Evolutionary conservation across 2,113 vertebrate genomes (phyloP).

Genomic region (Mugil cephalus): DNA sequence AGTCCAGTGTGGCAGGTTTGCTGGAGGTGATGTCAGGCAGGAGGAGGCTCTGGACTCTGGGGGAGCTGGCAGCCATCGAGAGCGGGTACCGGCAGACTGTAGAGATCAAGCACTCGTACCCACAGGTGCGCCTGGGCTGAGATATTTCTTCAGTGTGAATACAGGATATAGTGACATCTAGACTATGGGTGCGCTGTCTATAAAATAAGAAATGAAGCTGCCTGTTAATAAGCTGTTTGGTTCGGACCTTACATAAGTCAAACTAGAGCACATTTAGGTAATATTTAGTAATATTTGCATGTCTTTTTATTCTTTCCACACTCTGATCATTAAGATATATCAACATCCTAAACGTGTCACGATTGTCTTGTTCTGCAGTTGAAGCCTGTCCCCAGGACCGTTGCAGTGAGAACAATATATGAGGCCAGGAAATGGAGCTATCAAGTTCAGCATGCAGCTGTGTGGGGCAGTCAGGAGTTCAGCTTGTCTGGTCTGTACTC

Average conservation of each 20-base stretch:
- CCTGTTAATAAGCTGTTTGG: too few species aligned
- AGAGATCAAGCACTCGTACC: conserved; percentile 83
- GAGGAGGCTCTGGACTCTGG: conserved; percentile 69
- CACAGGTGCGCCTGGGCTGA: conserved; percentile 78
- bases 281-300: neutral
- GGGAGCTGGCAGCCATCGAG: conserved; percentile 69
- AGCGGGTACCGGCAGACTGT: conserved; percentile 73
- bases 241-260: too few species aligned
- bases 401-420: conserved; percentile 73
- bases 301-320: neutral
- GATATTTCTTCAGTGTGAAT: neutral
- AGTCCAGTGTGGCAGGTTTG: conserved; percentile 68
- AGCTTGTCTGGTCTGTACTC: conserved; percentile 75
- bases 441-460: conserved; percentile 73
- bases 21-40: conserved; percentile 78
- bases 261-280: too few species aligned
- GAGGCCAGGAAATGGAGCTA: conserved; percentile 71
- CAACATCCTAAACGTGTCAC: neutral
- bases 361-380: conserved; percentile 69
- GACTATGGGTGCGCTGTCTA: too few species aligned
- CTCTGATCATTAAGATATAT: neutral
- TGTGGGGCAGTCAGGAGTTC: conserved; percentile 83
- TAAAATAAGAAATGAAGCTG: too few species aligned
- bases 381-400: conserved; percentile 76
- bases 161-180: neutral